Base-by-base conservation (phyloP, 37 sponge, comb jelly and placozoan genomes). In the Halichondria panicea region DNA sequence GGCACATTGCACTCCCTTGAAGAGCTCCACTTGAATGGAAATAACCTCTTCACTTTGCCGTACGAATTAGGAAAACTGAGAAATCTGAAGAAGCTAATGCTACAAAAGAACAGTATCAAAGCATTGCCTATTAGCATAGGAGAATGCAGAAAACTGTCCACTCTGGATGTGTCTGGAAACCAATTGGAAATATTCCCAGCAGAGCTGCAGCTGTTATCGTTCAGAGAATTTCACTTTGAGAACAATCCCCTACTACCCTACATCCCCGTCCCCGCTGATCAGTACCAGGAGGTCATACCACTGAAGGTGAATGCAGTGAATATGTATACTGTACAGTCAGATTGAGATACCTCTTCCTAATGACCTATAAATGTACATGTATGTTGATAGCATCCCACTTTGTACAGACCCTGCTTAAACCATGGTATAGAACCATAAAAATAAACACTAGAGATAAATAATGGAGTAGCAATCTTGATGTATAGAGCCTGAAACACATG, bases 251-350 rank as follows among this genome's bases (percentile, higher is more conserved):
- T 89, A 21, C 21, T 90, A 19, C 81, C 85, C 1, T 55, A 46
- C 44, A 71, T 90, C 31, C 90, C 90, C 11, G 65, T 90, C 1
- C 90, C 90, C 2, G 72, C 90, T 18, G 85, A 84, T 19, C 81
- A 78, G 43, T 27, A 34, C 13, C 27, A 48, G 24, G 85, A 79
- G 45, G 77, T 80, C 27, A 68, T 90, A 8, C 60, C 76, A 12
- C 68, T 88, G 13, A 88, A 45, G 46, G 84, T 84, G 25, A 65
- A 36, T 69, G 5, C 13, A 8, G 34, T 34, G 9, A n/a, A 36
- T 21, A 7, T 69, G 53, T 15, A 46, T 33, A 43, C 19, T 35
- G 6, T 36, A 31, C 21, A 37, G 52, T 68, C 7, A 34, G 36
- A n/a, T n/a, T n/a, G n/a, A n/a, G n/a, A n/a, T n/a, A n/a, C n/a